These are phyloP conservation scores for Eutolmus rufibarbis DNA, from an alignment of 2,888 invertebrate genomes.

Conservation along the genomic window DNA sequence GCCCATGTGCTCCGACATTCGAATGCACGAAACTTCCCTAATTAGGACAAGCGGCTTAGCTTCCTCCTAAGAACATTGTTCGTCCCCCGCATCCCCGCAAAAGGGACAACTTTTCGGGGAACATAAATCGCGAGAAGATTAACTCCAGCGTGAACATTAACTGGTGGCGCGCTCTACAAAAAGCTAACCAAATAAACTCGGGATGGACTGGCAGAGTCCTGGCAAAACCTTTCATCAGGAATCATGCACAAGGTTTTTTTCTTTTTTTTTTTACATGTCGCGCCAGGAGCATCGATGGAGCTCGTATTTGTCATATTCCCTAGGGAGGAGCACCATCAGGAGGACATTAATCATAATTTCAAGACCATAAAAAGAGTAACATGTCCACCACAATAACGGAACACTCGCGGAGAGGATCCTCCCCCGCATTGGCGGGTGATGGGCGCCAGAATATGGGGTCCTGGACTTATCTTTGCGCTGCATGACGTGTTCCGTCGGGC, in stretches of 20 bases:
- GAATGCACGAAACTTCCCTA: not conserved
- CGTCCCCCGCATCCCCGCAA: not conserved
- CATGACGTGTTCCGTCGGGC: not conserved
- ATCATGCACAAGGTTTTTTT: not conserved
- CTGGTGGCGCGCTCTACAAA: not conserved
- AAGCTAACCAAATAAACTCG: constrained; percentile 15
- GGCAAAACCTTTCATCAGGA: not conserved
- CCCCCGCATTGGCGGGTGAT: not conserved
- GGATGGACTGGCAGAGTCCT: not conserved
- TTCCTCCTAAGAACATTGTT: not conserved
- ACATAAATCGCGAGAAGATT: constrained; percentile 16
- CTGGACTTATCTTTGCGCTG: not conserved
- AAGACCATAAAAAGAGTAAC: constrained; percentile 33
- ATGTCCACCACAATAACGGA: not conserved
- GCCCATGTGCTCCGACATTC: not conserved
- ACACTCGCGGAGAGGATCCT: not conserved
- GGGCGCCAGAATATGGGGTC: not conserved
- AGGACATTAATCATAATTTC: constrained; percentile 46
- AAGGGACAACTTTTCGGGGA: not conserved
- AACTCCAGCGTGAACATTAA: constrained; percentile 4
- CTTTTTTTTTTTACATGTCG: not conserved
- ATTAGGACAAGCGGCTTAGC: not conserved
- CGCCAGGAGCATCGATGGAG: not conserved
- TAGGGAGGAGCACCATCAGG: constrained; percentile 38
- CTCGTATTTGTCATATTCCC: constrained; percentile 30